phyloP scores from a whole-genome alignment of 2,888 invertebrate genomes.

The Geophilus truncorum region DNA sequence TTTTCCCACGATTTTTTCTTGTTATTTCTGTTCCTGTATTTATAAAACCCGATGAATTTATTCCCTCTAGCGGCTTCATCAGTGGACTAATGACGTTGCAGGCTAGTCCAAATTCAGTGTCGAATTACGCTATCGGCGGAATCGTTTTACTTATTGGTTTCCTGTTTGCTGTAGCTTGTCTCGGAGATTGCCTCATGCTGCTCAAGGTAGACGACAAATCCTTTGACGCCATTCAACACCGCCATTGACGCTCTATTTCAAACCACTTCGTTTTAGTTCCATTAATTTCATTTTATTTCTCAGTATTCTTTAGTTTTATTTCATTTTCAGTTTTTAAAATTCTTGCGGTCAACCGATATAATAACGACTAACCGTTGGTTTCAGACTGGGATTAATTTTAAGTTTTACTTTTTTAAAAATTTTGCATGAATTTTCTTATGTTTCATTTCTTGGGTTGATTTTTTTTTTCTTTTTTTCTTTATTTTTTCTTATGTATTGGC shows the following conservation, averaged over 20 bases:
- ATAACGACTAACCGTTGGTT: neutral
- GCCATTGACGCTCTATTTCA: neutral
- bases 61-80: constrained; percentile 69
- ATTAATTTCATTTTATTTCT: neutral
- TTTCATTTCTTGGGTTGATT: neutral
- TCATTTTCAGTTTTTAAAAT: neutral
- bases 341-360: neutral
- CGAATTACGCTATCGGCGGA: constrained; percentile 67
- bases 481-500: constrained; percentile 31
- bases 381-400: neutral
- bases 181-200: constrained; percentile 72
- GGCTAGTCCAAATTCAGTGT: constrained; percentile 40
- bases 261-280: neutral
- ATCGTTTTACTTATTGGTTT: constrained; percentile 71
- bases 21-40: too few species aligned
- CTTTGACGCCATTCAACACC: neutral
- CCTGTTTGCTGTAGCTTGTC: constrained; percentile 69
- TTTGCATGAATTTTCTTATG: neutral
- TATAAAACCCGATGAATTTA: too few species aligned
- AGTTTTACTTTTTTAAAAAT: neutral
- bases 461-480: constrained; percentile 35
- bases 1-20: too few species aligned
- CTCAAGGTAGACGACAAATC: constrained; percentile 64
- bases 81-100: constrained; percentile 63
- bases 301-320: neutral